Base-by-base conservation (phyloP, 1,140 invertebrate species). In the Phocides pigmalion region DNA sequence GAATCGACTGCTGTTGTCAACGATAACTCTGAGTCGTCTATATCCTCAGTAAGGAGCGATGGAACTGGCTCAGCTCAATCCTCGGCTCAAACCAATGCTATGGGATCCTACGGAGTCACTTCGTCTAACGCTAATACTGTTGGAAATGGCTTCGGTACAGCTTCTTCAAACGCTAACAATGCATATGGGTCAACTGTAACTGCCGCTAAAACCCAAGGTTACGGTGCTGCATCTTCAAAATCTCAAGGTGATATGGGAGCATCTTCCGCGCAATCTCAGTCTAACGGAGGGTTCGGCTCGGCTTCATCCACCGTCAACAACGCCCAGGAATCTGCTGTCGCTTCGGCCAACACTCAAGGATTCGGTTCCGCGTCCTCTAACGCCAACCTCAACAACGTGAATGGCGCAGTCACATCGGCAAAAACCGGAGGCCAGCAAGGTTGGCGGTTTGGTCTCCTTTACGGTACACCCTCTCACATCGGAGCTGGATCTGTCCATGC, bases 61-160 rank as follows among this genome's bases (percentile, higher is more conserved):
- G 87, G 84, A 6, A 63, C 75, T 54, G 84, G 84, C 5, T 66
- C 62, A 1, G 84, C 82, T 25, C 50, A 79, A 35, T 87, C 85
- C 19, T 75, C 73, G 4, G 80, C 83, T 54, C 75, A 78, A 22
- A 82, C 74, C 0, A 72, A 81, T 22, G 84, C 81, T 4, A 35
- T 73, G 44, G 82, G 77, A 39, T 73, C 50, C 39, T 83, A 74
- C 22, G 82, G 74, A 20, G 20, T 74, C 6, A 84, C 83, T 3
- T 68, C 78, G 5, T 76, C 84, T n/a, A 84, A 85, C 22, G 80
- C 83, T 12, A 82, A 87, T 50, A 78, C 79, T 20, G 70, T 58
- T 32, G 81, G 79, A 22, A 56, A 62, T 11, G 72, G 79, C 11
- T 76, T 62, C 19, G 81, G 84, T 25, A 76, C 79, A 1, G 82